Conservation (phyloP, 2,888 invertebrate species). For the Drosophila phalerata region DNA sequence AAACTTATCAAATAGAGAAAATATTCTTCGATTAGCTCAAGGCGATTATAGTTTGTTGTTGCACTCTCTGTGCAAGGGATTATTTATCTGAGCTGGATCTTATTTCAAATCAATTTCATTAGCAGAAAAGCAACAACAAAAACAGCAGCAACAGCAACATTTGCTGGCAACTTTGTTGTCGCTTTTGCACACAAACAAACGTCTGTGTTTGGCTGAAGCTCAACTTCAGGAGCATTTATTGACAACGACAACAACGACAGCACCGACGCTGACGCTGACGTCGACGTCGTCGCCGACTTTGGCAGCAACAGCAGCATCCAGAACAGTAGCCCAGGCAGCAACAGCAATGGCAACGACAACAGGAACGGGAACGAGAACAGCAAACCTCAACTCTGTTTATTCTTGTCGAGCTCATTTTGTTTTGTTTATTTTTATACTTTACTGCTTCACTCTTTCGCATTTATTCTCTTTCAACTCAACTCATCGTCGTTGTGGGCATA, state of each 20-base stretch:
- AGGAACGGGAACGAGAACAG: slow-evolving; percentile 17
- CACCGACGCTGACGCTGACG: slow-evolving; percentile 36
- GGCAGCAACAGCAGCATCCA: slow-evolving; percentile 35
- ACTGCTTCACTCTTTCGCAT: slow-evolving; percentile 34
- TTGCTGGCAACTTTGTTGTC: slow-evolving; percentile 18
- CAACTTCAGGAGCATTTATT: slow-evolving; percentile 58
- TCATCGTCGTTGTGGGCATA: slow-evolving; percentile 55
- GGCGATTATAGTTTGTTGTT: too few species aligned
- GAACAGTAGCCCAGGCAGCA: slow-evolving; percentile 50
- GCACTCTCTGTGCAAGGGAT: not conserved
- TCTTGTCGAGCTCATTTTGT: slow-evolving; percentile 59
- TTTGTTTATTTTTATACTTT: slow-evolving; percentile 75
- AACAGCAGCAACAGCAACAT: slow-evolving; percentile 35
- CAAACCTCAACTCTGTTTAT: slow-evolving; percentile 62
- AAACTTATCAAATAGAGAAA: not conserved
- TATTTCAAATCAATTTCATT: slow-evolving; percentile 48
- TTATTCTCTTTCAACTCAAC: slow-evolving; percentile 47
- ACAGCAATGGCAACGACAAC: slow-evolving; percentile 16
- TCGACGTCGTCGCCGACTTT: not conserved
- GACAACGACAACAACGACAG: slow-evolving; percentile 52
- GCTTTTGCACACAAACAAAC: slow-evolving; percentile 5
- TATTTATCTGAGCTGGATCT: slow-evolving; percentile 39
- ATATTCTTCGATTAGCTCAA: too few species aligned
- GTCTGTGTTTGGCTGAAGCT: slow-evolving; percentile 43
- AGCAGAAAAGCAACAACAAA: slow-evolving; percentile 27